phyloP scores from a whole-genome alignment of 2,888 invertebrate species.

The Pteria penguin region DNA sequence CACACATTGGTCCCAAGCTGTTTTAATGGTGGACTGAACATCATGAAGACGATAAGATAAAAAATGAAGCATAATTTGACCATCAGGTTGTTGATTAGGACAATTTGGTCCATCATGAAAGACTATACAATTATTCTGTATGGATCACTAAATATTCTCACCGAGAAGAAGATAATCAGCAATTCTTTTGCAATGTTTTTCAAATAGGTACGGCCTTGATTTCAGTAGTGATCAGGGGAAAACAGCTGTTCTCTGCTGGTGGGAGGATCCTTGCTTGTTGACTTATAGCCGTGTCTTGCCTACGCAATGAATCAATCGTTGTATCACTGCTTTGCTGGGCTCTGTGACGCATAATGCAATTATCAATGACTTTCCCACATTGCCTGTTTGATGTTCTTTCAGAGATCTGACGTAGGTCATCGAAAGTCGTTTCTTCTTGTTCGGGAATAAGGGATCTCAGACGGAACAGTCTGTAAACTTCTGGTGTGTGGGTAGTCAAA shows the following conservation, averaged over 20 bases:
- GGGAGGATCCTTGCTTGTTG: conserved; percentile 17
- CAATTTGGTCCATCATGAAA: no score
- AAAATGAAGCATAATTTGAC: no score
- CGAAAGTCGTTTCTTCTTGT: conserved; percentile 18
- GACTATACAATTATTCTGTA: no score
- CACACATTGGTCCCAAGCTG: no score
- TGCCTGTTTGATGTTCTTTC: conserved; percentile 25
- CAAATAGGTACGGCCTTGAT: no score
- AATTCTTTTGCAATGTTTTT: no score
- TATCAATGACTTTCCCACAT: conserved; percentile 4
- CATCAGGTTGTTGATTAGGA: no score
- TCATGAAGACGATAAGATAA: no score
- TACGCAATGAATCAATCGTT: not conserved
- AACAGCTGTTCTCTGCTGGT: not conserved
- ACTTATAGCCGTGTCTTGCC: conserved; percentile 11
- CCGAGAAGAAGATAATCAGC: no score
- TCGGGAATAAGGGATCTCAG: conserved; percentile 2
- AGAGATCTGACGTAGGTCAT: conserved; percentile 3
- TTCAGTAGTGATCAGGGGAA: no score
- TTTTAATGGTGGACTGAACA: no score
- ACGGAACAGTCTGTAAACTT: conserved; percentile 4
- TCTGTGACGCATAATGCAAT: not conserved
- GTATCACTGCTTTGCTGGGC: not conserved
- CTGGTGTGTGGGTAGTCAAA: conserved; percentile 15
- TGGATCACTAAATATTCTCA: no score